Conservation (phyloP, 2,888 invertebrate species). For the Hoplodrina blanda region DNA sequence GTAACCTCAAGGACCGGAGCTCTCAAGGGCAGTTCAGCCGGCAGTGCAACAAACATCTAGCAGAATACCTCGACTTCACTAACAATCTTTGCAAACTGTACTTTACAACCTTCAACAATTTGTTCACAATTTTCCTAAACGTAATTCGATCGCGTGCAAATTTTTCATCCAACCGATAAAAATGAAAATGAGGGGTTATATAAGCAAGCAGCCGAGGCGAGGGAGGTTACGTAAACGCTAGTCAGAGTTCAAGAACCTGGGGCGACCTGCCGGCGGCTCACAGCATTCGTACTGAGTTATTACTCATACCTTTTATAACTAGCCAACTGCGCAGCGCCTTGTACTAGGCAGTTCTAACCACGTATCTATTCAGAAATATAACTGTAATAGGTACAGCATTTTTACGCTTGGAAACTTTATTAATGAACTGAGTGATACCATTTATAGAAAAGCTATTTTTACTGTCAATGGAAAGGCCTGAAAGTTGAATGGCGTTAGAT, state of each 20-base stretch:
- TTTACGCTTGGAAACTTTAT: not conserved
- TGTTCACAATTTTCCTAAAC: conserved; percentile 4
- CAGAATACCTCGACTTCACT: conserved; percentile 10
- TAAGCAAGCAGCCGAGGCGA: conserved; percentile 55
- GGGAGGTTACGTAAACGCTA: conserved; percentile 63
- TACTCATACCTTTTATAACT: conserved; percentile 39
- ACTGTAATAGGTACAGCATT: not conserved
- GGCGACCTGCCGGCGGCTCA: conserved; percentile 59
- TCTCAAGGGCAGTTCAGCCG: conserved; percentile 56
- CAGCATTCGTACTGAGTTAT: conserved; percentile 40
- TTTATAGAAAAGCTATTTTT: not conserved
- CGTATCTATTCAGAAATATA: conserved; percentile 9
- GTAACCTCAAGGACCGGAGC: conserved; percentile 60
- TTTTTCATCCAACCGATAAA: conserved; percentile 37
- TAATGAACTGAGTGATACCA: not conserved
- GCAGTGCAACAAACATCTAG: conserved; percentile 23
- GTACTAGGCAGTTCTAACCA: conserved; percentile 7
- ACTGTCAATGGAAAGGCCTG: too few species aligned
- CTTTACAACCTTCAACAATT: not conserved
- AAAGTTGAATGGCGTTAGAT: not conserved
- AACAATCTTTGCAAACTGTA: not conserved
- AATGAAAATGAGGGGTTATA: conserved; percentile 46
- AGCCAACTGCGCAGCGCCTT: conserved; percentile 18
- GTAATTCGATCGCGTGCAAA: conserved; percentile 26
- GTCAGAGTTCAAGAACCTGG: conserved; percentile 69